Base-by-base conservation (phyloP, 2,888 invertebrate genomes). In the Cetonia aurata region DNA sequence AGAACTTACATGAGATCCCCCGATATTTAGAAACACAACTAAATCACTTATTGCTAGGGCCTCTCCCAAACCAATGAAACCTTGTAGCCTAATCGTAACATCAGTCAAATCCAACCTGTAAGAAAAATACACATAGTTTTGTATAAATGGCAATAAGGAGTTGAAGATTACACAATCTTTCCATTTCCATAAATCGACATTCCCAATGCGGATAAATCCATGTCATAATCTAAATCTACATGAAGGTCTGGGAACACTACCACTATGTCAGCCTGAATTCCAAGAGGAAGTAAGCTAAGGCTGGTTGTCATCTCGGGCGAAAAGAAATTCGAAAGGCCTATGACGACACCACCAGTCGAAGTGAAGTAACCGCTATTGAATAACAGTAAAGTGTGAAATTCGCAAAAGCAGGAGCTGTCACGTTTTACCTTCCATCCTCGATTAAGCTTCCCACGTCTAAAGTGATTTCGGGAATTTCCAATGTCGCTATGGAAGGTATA, bases 131-230 rank as follows among this genome's bases (percentile, higher is more conserved):
- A 19, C 25, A 48, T 55, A 19, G 1, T 55, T 37, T 37, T 37
- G n/a, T 33, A 17, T 37, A n/a, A 46, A 37, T 8, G 1, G 4
- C 3, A 37, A 50, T 50, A 52, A 52, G 1, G 0, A 44, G 17
- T 15, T 3, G 42, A 12, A 19, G 41, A 62, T 70, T 68, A 72
- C 69, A 19, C 50, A 13, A 68, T n/a, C 3, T 53, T 50, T 15
- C 73, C 73, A 44, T 69, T 53, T 15, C 73, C 73, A 41, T 62
- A 62, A 25, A 73, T 44, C 25, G 41, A 31, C 25, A 73, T 67
- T 41, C 59, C 48, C 12, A 56, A 60, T 10, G 55, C 50, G 3
- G 67, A 9, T 31, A 73, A 57, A 10, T 71, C 69, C 37, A 48
- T 67, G 6, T 69, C 67, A 19, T 73, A 73, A 31, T 57, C 65